Base-by-base conservation (phyloP, 2,797 vertebrate genomes). In the Microctenopoma lineatum region DNA sequence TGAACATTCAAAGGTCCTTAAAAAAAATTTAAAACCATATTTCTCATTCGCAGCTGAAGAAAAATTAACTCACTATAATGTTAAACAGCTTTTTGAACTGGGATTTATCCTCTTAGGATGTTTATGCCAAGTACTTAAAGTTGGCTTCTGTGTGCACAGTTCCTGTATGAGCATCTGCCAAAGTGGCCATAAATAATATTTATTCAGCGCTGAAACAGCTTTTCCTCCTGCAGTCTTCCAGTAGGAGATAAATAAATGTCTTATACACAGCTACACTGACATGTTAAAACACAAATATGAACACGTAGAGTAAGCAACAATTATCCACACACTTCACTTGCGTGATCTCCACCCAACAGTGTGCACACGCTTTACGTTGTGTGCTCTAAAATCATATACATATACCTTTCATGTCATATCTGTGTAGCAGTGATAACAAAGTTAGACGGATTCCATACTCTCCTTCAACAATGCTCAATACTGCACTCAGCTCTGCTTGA, bases 171-270 rank as follows among this genome's bases (percentile, higher is more conserved):
- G 73, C 60, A 65, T 83, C 75, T 83, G 85, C 85, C 80, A 83
- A 62, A 81, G 21, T 59, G 42, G 61, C 62, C 71, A 84, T 87
- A 85, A 89, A 90, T 89, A 87, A 86, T 52, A 58, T 84, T 80
- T 75, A 86, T 83, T 86, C 68, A 75, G 65, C 14, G 47, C 52
- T 75, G 25, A 73, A 86, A 70, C 29, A 54, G 57, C 44, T 72
- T 77, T 79, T 74, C 66, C 77, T 71, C 41, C 54, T 58, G 47
- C 25, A 77, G 75, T 61, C 65, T 62, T 81, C 42, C 16, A 69
- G 38, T 7, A 52, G 18, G 55, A 74, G 65, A 85, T 78, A 75
- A 29, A 29, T 16, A 57, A 80, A 86, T 67, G 38, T 29, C 38
- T 58, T 65, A 38, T 57, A 70, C 29, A 58, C 26, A 64, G 42